Evolutionary conservation across 1,140 invertebrate species (phyloP).

Genomic region (Nephotettix cincticeps): DNA sequence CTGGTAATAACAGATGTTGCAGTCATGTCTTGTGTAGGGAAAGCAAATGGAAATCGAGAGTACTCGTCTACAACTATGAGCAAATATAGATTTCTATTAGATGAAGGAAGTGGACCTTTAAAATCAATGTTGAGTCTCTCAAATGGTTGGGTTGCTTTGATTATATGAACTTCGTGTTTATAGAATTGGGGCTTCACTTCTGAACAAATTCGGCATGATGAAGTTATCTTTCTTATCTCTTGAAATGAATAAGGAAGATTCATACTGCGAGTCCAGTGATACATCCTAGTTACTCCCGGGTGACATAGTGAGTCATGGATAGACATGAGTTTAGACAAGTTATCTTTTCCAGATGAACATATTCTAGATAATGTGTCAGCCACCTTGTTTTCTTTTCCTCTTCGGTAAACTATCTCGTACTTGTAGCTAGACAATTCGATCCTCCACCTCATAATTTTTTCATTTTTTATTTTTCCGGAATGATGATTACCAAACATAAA

Average conservation of each 20-base stretch:
- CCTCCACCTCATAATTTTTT: conserved; percentile 38
- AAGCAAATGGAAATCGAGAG: conserved; percentile 42
- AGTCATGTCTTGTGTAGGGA: conserved; percentile 35
- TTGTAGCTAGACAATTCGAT: conserved; percentile 38
- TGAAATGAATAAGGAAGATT: background rate
- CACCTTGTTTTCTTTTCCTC: conserved; percentile 40
- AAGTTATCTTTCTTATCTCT: background rate
- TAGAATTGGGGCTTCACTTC: conserved; percentile 36
- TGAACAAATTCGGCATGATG: background rate
- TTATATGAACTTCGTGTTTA: conserved; percentile 24
- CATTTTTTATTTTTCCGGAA: conserved; percentile 30
- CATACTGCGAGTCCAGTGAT: too few species aligned
- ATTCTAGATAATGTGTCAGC: too few species aligned
- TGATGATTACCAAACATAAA: conserved; percentile 38
- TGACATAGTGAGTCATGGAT: too few species aligned
- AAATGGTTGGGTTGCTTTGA: conserved; percentile 41
- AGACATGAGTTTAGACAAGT: background rate
- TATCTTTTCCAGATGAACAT: conserved; percentile 34
- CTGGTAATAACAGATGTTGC: conserved; percentile 37
- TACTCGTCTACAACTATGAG: conserved; percentile 43
- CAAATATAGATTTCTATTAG: conserved; percentile 39
- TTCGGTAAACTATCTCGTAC: conserved; percentile 40
- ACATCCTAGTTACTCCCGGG: conserved; percentile 35
- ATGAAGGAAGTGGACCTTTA: conserved; percentile 41
- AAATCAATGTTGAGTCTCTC: conserved; percentile 41